Base-by-base conservation (phyloP, 2,888 invertebrate species). In the Gandaritis pyraliata region DNA sequence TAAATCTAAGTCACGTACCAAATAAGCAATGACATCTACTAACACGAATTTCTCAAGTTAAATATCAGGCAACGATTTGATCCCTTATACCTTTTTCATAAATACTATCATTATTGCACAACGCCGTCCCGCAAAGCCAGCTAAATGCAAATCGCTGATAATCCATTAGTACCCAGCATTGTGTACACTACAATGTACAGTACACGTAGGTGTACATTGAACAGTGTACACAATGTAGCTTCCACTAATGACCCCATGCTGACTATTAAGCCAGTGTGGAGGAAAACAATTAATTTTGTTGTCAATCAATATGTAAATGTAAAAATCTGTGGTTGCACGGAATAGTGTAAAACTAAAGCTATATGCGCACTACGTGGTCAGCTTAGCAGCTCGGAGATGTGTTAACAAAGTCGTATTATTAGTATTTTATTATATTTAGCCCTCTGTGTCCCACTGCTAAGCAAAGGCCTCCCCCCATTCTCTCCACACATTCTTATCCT, bases 111-210 rank as follows among this genome's bases (percentile, higher is more conserved):
- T 16, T 74, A 62, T 74, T 64, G 78, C 82, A 83, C 81, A 76
- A 70, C 41, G 39, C 70, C 73, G 48, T 80, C 83, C 83, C 74
- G 73, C 77, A 75, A 79, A 83, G 80, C 83, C 81, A 81, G 86
- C 87, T 87, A 89, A 90, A 91, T 92, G 91, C 90, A 91, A 91
- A 92, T 92, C 91, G 85, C 86, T 85, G 88, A 88, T 90, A 90
- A 90, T 90, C 90, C 91, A 92, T 92, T 91, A 92, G 90, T 83
- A 83, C 76, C 77, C 74, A 70, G 74, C 77, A 79, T 80, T 81
- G 80, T 80, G 73, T 76, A 68, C 74, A 66, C 67, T 71, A 64
- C 65, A 57, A 59, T 63, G 62, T 62, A 62, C 65, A 33, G 66
- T 63, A 66, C 64, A 63, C 45, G 55, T 66, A 46, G 15, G 45